Conservation (phyloP, 2,113 vertebrate species). For the Eira barbara region DNA sequence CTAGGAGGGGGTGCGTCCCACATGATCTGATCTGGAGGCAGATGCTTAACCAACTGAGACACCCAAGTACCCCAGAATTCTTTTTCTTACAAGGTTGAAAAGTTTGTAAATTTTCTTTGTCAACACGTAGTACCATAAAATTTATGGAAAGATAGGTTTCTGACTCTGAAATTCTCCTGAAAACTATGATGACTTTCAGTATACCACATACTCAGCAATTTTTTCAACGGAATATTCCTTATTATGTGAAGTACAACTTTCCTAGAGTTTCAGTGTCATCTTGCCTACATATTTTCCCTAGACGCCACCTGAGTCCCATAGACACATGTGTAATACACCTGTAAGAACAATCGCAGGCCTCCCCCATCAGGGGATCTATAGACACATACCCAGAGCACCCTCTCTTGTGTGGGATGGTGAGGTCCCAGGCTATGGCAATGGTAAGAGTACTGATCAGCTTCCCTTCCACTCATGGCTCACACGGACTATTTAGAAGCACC, state of each 20-base stretch:
- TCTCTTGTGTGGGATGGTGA: neutral
- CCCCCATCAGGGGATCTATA: neutral
- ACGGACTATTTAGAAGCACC: neutral
- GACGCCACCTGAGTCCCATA: neutral
- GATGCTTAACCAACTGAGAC: neutral
- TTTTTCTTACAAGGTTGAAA: conserved; percentile 57
- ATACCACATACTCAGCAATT: neutral
- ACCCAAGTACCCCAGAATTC: neutral
- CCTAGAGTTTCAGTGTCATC: neutral
- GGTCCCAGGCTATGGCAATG: neutral
- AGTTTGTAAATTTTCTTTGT: conserved; percentile 18
- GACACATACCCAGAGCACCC: too few relatives aligned
- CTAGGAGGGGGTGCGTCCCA: neutral
- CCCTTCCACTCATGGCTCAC: neutral
- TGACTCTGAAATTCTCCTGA: neutral
- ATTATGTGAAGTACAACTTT: neutral
- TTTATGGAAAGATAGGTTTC: neutral
- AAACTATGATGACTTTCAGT: neutral
- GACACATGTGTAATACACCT: neutral
- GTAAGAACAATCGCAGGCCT: neutral
- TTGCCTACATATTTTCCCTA: neutral
- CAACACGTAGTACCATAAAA: neutral
- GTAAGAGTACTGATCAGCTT: neutral
- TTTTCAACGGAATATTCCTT: neutral
- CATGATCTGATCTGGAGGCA: neutral